Conservation (phyloP, 2,888 invertebrate species). For the Lepidochitona cinerea region DNA sequence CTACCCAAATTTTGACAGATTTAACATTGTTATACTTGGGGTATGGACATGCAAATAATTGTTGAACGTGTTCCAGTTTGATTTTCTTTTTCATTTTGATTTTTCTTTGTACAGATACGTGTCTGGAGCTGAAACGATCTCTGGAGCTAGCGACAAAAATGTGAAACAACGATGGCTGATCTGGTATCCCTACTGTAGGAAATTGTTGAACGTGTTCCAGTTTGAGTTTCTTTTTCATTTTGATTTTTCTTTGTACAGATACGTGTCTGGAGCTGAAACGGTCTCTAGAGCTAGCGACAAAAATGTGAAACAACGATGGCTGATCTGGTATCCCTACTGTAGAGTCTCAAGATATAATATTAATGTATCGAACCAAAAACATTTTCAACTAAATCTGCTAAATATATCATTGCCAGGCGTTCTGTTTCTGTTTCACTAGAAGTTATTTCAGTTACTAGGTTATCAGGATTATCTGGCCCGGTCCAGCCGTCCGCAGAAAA, state of each 20-base stretch:
- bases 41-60: neutral
- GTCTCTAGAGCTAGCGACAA: neutral
- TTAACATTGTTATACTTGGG: neutral
- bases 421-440: too few relatives aligned
- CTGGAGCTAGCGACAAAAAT: neutral
- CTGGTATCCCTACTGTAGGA: too few relatives aligned
- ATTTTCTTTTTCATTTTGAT: neutral
- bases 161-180: too few relatives aligned
- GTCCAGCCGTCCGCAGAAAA: too few relatives aligned
- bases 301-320: too few relatives aligned
- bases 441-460: too few relatives aligned
- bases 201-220: neutral
- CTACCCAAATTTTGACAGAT: neutral
- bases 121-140: neutral
- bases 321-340: too few relatives aligned
- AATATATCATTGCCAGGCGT: too few relatives aligned
- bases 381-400: too few relatives aligned
- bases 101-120: neutral
- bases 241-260: neutral
- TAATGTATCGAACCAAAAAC: too few relatives aligned
- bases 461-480: too few relatives aligned
- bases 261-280: neutral
- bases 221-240: neutral
- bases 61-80: neutral
- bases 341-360: too few relatives aligned